phyloP scores from a whole-genome alignment of 1,140 invertebrate genomes.

The Contarinia nasturtii region DNA sequence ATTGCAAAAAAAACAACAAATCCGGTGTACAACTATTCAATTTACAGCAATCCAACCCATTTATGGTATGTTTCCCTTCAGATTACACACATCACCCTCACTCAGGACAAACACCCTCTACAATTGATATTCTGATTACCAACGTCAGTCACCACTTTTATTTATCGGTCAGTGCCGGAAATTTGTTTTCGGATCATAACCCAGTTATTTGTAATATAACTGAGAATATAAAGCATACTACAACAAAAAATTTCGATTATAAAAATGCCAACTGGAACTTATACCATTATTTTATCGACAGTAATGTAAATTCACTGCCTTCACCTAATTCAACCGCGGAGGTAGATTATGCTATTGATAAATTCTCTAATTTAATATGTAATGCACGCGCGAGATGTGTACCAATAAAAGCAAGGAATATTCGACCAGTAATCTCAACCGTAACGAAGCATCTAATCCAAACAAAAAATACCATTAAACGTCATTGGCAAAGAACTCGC shows the following conservation, averaged over 20 bases:
- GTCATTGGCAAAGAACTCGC: neutral
- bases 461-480: neutral
- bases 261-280: neutral
- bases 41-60: neutral
- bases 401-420: neutral
- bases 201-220: neutral
- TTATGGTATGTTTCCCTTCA: neutral
- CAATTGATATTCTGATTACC: neutral
- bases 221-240: neutral
- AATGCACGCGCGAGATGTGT: neutral
- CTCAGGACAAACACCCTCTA: neutral
- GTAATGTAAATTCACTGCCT: neutral
- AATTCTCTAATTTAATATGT: neutral
- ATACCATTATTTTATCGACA: neutral
- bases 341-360: neutral
- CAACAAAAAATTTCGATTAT: neutral
- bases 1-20: neutral
- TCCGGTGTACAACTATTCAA: neutral
- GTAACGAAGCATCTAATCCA: neutral
- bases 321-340: neutral
- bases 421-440: neutral
- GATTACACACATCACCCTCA: neutral
- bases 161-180: neutral
- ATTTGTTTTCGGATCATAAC: neutral
- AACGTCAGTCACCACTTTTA: neutral